phyloP scores from a whole-genome alignment of 2,113 vertebrate species.

The Otocyon megalotis region DNA sequence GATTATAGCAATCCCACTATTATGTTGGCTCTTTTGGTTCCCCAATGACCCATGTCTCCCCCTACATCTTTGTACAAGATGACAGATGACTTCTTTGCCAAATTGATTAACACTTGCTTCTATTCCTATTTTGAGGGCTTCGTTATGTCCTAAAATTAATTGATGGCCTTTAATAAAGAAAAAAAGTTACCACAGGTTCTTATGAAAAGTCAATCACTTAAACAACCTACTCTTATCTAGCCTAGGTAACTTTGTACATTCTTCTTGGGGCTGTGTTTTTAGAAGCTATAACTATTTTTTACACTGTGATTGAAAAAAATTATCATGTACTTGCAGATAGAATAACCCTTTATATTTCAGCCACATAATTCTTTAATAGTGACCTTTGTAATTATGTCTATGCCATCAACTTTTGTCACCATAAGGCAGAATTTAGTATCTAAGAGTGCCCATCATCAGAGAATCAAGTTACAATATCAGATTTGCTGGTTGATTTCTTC shows the following conservation, averaged over 20 bases:
- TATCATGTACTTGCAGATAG: neutral
- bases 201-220: neutral
- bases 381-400: neutral
- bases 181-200: neutral
- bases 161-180: neutral
- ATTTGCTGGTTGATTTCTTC: neutral
- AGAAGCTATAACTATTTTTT: neutral
- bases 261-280: neutral
- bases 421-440: neutral
- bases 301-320: neutral
- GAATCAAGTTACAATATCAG: neutral
- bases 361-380: neutral
- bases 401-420: neutral
- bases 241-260: neutral
- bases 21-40: neutral
- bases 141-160: neutral
- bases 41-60: fast-evolving
- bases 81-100: neutral
- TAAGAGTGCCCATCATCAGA: neutral
- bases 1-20: neutral
- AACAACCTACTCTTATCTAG: neutral
- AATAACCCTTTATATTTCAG: neutral
- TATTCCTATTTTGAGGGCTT: neutral
- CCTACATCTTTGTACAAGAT: neutral
- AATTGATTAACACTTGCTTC: neutral